Evolutionary conservation across 2,797 vertebrate species (phyloP).

Genomic region (Melanogrammus aeglefinus): DNA sequence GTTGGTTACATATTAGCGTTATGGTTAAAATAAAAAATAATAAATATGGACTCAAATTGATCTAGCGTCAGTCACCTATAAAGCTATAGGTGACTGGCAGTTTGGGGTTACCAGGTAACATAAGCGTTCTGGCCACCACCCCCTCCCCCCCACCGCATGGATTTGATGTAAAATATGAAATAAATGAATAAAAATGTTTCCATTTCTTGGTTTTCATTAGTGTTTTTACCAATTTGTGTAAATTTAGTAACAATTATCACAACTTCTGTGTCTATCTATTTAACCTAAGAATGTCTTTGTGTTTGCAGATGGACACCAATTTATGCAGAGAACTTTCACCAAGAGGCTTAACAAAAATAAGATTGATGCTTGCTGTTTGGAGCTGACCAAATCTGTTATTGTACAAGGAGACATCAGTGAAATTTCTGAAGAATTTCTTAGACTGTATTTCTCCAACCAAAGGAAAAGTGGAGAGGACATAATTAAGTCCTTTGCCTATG

Average conservation of each 20-base stretch:
- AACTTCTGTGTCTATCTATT: background rate
- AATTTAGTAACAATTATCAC: background rate
- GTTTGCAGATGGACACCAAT: conserved; percentile 42
- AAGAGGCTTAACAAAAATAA: conserved; percentile 40
- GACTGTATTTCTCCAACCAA: conserved; percentile 48
- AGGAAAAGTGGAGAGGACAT: conserved; percentile 50
- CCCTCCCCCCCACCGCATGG: no score
- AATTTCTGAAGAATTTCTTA: conserved; percentile 34
- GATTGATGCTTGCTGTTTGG: conserved; percentile 41
- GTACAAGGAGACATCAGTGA: conserved; percentile 45
- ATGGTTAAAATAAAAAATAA: no score
- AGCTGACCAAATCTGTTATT: conserved; percentile 47
- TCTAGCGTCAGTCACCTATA: no score
- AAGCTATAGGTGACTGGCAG: no score
- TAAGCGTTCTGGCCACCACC: no score
- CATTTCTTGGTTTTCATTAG: background rate
- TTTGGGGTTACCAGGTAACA: no score
- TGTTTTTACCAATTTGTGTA: background rate
- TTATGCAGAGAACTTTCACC: conserved; percentile 44
- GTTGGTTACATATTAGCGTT: background rate
- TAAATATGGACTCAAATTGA: no score
- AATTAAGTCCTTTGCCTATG: conserved; percentile 35
- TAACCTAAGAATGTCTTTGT: background rate
- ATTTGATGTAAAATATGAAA: no score
- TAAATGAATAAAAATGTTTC: no score